A percentile compares a stretch with the other conserved stretches of the same genome.
Evolutionary conservation across 2,113 vertebrate genomes (phyloP).

Genomic region (Tylochromis polylepis): DNA sequence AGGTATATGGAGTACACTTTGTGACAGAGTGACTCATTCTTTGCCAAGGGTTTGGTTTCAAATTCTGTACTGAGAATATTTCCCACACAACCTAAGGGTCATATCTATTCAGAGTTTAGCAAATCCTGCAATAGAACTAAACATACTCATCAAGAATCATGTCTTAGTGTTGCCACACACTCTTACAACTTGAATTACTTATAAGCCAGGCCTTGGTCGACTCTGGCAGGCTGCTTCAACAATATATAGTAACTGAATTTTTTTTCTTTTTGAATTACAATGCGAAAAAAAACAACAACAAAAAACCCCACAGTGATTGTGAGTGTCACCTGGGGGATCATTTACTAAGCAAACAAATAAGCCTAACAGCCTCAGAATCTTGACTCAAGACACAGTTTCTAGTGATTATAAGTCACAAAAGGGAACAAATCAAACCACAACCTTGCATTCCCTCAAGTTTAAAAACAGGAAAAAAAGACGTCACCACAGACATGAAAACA

Average conservation of each 20-base stretch:
- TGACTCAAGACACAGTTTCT: neutral
- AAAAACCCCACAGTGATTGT: fast-evolving
- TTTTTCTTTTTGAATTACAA: too few species aligned
- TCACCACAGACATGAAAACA: neutral
- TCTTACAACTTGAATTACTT: neutral
- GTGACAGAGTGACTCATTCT: neutral
- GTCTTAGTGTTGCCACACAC: neutral
- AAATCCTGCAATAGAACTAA: neutral
- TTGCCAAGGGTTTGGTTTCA: slow-evolving; percentile 5
- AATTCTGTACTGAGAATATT: neutral
- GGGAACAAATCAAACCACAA: neutral
- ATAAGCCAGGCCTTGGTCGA: neutral
- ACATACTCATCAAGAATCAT: neutral
- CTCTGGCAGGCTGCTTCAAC: neutral
- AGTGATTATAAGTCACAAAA: neutral
- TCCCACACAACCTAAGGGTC: neutral
- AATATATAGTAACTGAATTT: neutral
- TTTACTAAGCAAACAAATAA: neutral
- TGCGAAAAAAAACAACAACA: neutral
- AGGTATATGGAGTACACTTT: neutral
- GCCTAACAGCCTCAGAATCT: neutral
- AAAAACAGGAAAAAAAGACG: neutral
- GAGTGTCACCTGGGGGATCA: neutral
- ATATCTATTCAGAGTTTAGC: neutral
- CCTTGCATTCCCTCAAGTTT: neutral